Evolutionary conservation across 2,888 invertebrate genomes (phyloP).

Genomic region (Thecocarcelia acutangulata): DNA sequence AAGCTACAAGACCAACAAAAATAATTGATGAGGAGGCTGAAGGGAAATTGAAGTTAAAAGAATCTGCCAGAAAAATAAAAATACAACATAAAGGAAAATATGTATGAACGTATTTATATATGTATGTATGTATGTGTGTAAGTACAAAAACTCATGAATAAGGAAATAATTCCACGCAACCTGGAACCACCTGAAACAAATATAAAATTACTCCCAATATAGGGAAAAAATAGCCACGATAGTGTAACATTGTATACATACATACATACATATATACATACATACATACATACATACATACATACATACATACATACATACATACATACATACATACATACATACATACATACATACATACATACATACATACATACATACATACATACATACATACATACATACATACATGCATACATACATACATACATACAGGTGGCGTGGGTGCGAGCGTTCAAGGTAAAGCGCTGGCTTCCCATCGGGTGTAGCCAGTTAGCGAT

Average conservation of each 20-base stretch:
- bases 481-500: no score
- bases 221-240: background rate
- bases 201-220: background rate
- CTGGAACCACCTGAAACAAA: background rate
- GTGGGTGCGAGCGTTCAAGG: no score
- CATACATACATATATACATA: background rate
- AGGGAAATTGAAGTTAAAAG: conserved; percentile 12
- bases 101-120: no score
- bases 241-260: background rate
- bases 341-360: background rate
- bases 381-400: background rate
- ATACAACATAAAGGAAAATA: no score
- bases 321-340: background rate
- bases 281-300: background rate
- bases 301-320: background rate
- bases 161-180: background rate
- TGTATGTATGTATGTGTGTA: no score
- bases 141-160: background rate
- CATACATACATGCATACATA: no score
- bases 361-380: background rate
- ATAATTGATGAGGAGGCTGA: background rate
- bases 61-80: conserved; percentile 7
- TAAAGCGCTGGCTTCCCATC: no score
- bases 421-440: no score
- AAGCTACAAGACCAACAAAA: conserved; percentile 5